A percentile compares a stretch with the other conserved stretches of the same genome.
Evolutionary conservation across 2,797 vertebrate species (phyloP).

Genomic region (Amniataba percoides): DNA sequence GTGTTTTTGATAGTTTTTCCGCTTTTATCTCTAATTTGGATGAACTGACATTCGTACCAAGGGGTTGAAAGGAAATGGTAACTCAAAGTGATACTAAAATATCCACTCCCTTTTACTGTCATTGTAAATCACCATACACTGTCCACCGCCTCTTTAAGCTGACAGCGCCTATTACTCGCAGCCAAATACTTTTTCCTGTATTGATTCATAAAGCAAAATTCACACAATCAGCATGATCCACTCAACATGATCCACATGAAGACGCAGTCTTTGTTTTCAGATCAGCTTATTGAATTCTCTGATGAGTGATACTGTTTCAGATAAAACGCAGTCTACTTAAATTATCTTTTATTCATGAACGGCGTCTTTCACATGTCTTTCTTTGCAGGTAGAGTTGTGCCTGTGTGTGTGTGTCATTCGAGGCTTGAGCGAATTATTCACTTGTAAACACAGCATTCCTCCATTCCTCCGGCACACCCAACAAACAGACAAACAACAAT

Average conservation of each 20-base stretch:
- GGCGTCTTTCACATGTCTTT: constrained; percentile 34
- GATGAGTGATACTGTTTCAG: constrained; percentile 54
- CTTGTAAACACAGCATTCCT: constrained; percentile 79
- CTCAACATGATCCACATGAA: constrained; percentile 30
- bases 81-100: constrained; percentile 30
- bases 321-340: constrained; percentile 40
- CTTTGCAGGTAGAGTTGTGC: constrained; percentile 44
- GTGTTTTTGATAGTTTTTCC: background rate
- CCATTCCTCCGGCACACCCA: constrained; percentile 78
- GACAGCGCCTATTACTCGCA: background rate
- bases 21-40: background rate
- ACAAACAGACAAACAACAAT: constrained; percentile 86
- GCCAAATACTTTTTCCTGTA: background rate
- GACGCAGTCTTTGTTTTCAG: constrained; percentile 34
- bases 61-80: constrained; percentile 78
- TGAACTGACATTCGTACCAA: background rate
- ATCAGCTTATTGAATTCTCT: constrained; percentile 49
- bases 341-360: constrained; percentile 57
- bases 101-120: background rate
- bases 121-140: background rate
- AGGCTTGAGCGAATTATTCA: constrained; percentile 79
- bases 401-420: constrained; percentile 45
- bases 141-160: constrained; percentile 2
- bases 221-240: constrained; percentile 42
- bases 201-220: constrained; percentile 24